Evolutionary conservation across 1,140 invertebrate genomes (phyloP).

Genomic region (Drosophila santomea): DNA sequence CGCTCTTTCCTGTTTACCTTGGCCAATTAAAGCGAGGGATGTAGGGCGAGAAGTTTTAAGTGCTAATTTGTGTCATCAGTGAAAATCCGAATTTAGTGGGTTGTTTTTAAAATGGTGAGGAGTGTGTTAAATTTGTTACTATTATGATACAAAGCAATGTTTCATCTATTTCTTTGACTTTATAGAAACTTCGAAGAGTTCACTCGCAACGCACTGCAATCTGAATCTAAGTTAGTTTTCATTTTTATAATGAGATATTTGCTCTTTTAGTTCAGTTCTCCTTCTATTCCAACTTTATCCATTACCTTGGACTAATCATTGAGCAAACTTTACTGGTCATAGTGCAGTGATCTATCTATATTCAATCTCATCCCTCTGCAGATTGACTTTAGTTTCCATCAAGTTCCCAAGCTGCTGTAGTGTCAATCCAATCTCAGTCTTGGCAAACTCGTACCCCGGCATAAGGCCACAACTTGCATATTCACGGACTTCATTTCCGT

Average conservation of each 20-base stretch:
- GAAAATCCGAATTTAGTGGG: neutral
- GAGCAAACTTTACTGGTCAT: constrained; percentile 18
- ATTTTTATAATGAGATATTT: neutral
- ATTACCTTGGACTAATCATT: constrained; percentile 18
- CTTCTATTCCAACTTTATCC: constrained; percentile 16
- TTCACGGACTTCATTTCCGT: constrained; percentile 61
- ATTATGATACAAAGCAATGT: too few relatives aligned
- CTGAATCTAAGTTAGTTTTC: too few relatives aligned
- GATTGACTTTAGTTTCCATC: constrained; percentile 23
- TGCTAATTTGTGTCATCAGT: constrained; percentile 33
- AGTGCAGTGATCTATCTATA: neutral
- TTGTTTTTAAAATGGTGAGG: neutral
- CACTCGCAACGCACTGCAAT: neutral
- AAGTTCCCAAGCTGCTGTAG: constrained; percentile 13
- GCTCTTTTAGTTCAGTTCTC: neutral
- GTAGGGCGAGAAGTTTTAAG: constrained; percentile 21
- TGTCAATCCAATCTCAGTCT: constrained; percentile 3
- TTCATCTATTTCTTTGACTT: neutral
- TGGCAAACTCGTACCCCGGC: neutral
- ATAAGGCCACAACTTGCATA: constrained; percentile 16
- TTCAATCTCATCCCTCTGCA: neutral
- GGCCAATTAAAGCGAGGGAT: constrained; percentile 49
- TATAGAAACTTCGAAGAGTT: neutral
- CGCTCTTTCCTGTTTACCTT: constrained; percentile 15
- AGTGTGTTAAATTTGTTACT: neutral